Evolutionary conservation across 1,140 invertebrate species (phyloP).

Genomic region (Bombus turneri): DNA sequence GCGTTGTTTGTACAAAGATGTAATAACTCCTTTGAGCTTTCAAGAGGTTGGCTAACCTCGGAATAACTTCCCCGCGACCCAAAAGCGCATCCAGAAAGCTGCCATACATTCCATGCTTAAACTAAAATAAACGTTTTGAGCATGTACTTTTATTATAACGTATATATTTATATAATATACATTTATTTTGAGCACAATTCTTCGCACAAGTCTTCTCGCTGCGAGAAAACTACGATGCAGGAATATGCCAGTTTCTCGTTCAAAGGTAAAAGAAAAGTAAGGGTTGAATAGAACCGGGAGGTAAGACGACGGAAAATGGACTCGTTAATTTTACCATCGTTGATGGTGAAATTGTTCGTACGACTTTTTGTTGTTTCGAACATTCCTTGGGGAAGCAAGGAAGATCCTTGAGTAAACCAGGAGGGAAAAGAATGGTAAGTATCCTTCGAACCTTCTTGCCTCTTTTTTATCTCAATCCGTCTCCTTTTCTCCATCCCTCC

Average conservation of each 20-base stretch:
- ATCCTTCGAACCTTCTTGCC: constrained; percentile 15
- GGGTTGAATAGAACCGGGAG: background rate
- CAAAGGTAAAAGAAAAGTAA: background rate
- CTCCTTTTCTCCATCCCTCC: constrained; percentile 48
- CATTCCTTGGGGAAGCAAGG: constrained; percentile 9
- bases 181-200: too few relatives aligned
- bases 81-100: constrained; percentile 21
- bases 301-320: constrained; percentile 6
- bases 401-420: background rate
- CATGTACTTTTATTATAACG: too few relatives aligned
- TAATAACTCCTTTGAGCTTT: constrained; percentile 36
- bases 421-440: constrained; percentile 20
- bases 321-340: constrained; percentile 43
- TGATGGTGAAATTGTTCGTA: constrained; percentile 4
- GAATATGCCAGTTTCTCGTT: background rate
- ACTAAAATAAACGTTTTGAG: background rate
- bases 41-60: constrained; percentile 29
- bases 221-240: background rate
- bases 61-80: constrained; percentile 38
- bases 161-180: too few relatives aligned
- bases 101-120: background rate
- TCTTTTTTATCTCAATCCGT: constrained; percentile 46
- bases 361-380: constrained; percentile 43
- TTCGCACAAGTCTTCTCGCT: too few relatives aligned
- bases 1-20: constrained; percentile 32